Base-by-base conservation (phyloP, 1,140 invertebrate genomes). In the Tyrophagus putrescentiae region DNA sequence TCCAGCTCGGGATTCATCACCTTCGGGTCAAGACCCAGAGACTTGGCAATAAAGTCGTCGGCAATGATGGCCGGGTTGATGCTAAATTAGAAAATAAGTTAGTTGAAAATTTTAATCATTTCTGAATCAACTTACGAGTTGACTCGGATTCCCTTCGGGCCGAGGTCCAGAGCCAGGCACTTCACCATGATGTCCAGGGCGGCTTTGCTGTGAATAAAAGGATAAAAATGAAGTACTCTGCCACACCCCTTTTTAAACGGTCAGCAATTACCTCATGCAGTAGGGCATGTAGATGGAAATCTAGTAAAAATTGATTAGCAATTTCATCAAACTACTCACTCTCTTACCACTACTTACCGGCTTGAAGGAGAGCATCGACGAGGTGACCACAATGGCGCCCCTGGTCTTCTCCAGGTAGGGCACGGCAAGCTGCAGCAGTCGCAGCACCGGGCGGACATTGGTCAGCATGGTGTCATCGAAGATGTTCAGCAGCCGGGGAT, bases 161-260 rank as follows among this genome's bases (percentile, higher is more conserved):
- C 73, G 50, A 75, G 64, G 60, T 73, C 72, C 11, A 69, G 48
- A 4, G 73, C 70, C 39, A 76, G 62, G 31, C 66, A 71, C 63
- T 72, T 69, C 0, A 73, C 74, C 42, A 76, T 64, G 29, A 67
- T 68, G 53, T 70, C 66, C 11, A 74, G 28, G 1, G 71, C 72
- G 0, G 72, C 72, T 64, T 74, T 76, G 0, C 67, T n/a, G n/a
- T n/a, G n/a, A n/a, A n/a, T n/a, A n/a, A n/a, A n/a, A n/a, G n/a
- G n/a, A n/a, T n/a, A n/a, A n/a, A n/a, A n/a, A n/a, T n/a, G n/a
- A n/a, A 63, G 54, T 71, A 71, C n/a, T 71, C 41, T 3, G 71
- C 68, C 7, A 72, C 61, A 45, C 71, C 72, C 62, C 72, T 71
- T 1, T 71, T 72, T 41, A 73, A 69, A 21, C 65, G 64, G 62